Evolutionary conservation across 2,888 invertebrate genomes (phyloP).

Genomic region (Hydraecia micacea): DNA sequence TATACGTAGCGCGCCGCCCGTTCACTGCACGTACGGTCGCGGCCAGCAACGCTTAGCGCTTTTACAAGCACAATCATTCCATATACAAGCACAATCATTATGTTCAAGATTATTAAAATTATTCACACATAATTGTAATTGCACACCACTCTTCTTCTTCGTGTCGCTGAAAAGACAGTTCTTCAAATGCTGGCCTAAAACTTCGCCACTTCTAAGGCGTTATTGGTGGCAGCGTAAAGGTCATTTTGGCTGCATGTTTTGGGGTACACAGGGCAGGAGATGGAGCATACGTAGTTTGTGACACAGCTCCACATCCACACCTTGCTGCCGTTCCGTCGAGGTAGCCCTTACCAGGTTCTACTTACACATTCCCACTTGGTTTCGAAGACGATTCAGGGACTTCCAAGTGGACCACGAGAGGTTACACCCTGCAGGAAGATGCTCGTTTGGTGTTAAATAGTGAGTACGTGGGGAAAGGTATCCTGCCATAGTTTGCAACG

Average conservation of each 20-base stretch:
- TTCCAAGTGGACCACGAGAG: not conserved
- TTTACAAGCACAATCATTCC: conserved; percentile 1
- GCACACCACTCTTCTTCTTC: not conserved
- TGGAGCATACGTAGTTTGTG: not conserved
- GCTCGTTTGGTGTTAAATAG: not conserved
- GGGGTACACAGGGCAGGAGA: not conserved
- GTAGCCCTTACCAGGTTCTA: not conserved
- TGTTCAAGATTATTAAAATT: not conserved
- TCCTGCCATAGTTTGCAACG: not conserved
- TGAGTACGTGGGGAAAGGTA: not conserved
- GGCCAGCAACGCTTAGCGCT: conserved; percentile 20
- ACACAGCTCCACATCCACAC: too few species aligned
- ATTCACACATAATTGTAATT: not conserved
- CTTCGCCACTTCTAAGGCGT: not conserved
- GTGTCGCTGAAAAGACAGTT: not conserved
- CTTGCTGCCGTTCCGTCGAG: too few species aligned
- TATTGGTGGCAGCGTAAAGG: not conserved
- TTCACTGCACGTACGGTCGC: conserved; percentile 61
- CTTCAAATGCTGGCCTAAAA: not conserved
- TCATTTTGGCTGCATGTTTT: not conserved
- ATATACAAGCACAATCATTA: not conserved
- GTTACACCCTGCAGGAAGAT: not conserved
- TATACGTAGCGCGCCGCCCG: conserved; percentile 78
- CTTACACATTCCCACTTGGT: not conserved
- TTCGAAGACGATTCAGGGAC: not conserved